Base-by-base conservation (phyloP, 2,113 vertebrate species). In the Cathartes aura region DNA sequence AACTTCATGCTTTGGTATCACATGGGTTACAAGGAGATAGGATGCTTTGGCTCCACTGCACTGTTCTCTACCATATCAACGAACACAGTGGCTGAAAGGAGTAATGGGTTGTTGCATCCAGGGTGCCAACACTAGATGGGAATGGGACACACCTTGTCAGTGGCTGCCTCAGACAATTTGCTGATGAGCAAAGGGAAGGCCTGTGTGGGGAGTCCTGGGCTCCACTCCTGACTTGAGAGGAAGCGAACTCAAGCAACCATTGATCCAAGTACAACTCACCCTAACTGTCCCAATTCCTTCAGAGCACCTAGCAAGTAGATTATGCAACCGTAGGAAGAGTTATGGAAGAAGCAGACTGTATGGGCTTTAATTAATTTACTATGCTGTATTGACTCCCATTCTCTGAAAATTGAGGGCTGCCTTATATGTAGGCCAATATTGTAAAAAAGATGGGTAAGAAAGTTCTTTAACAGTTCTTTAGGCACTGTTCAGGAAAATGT, bases 181-280 rank as follows among this genome's bases (percentile, higher is more conserved):
- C 47, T 63, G 52, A 53, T 12, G n/a, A 73, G 53, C 43, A 87
- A 59, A 34, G 48, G 63, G 43, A 76, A 72, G n/a, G 32, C 18
- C 36, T 29, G 32, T 9, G 20, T 19, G 56, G 23, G 42, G 45
- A 82, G 30, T 24, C 43, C 78, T 34, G 40, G 43, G 30, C 26
- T 63, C 29, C 15, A 27, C 42, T 64, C 34, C 36, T 15, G 34
- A 43, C 12, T 11, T 17, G 36, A 58, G 26, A 47, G 12, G 13
- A n/a, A 36, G 59, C 0, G 0, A 3, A 64, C 15, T 38, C 64
- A 62, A 20, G 32, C 42, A 66, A 36, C 45, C 12, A 32, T 1
- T 42, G 36, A 52, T 16, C 15, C 2, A 8, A 56, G 47, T 2
- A 17, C 34, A 55, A 32, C 58, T 62, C 10, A 20, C 63, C 38